A percentile compares a stretch with the other conserved stretches of the same genome.
Conservation (phyloP, 1,140 invertebrate genomes). For the Psix sp. region DNA sequence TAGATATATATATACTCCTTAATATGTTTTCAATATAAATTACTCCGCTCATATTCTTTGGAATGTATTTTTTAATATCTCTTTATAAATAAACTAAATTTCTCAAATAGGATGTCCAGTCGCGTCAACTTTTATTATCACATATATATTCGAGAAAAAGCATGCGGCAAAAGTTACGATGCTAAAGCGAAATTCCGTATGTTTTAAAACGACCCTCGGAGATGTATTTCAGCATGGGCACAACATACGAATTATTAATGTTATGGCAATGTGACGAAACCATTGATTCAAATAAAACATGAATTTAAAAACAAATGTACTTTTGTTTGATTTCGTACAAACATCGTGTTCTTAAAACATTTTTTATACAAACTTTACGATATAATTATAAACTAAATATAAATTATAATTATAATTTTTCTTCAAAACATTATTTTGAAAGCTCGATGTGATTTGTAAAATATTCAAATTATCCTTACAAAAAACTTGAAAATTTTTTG, state of each 20-base stretch:
- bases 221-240: constrained; percentile 41
- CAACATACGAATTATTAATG: constrained; percentile 46
- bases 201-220: constrained; percentile 49
- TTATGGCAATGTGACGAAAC: constrained; percentile 56
- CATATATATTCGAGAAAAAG: constrained; percentile 10
- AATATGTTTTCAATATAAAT: no score
- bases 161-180: constrained; percentile 37
- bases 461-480: no score
- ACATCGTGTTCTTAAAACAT: not conserved
- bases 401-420: no score
- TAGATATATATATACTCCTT: no score
- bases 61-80: no score
- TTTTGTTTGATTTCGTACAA: constrained; percentile 11
- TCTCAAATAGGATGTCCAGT: constrained; percentile 3
- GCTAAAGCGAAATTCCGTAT: constrained; percentile 45
- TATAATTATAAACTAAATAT: no score
- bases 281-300: constrained; percentile 52
- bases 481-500: no score
- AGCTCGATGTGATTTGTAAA: no score
- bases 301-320: constrained; percentile 35
- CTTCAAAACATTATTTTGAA: no score
- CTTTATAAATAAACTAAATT: not conserved
- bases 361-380: not conserved
- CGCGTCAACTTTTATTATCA: constrained; percentile 23
- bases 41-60: no score